These are phyloP conservation scores for Anoura caudifer DNA, from an alignment of 2,113 vertebrate species.

Conservation along the genomic window DNA sequence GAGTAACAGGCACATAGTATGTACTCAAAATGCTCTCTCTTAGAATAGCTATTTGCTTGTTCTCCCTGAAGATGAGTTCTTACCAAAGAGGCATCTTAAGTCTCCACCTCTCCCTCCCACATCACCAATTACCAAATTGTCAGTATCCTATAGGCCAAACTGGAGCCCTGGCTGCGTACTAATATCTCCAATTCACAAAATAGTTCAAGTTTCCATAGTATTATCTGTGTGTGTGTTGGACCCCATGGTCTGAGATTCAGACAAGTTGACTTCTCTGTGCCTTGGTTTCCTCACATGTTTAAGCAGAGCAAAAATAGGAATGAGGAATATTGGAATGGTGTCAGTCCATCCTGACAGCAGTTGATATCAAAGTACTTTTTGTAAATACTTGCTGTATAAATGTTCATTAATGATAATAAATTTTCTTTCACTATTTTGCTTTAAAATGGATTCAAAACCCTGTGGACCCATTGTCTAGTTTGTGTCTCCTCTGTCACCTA, in stretches of 20 bases:
- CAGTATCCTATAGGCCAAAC: neutral
- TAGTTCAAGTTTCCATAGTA: neutral
- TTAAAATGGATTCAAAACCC: neutral
- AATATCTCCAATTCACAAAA: neutral
- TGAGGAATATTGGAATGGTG: accelerated
- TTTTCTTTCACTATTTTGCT: neutral
- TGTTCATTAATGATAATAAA: neutral
- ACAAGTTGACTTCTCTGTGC: neutral
- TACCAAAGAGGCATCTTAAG: neutral
- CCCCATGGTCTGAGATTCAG: neutral
- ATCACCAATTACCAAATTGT: no score
- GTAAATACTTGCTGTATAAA: neutral
- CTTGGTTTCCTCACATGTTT: neutral
- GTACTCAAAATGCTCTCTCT: neutral
- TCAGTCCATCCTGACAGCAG: neutral
- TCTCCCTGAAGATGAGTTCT: neutral
- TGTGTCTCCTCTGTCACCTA: neutral
- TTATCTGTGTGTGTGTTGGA: neutral
- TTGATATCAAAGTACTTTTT: neutral
- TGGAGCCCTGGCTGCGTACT: neutral
- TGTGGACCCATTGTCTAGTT: neutral
- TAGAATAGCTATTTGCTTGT: neutral
- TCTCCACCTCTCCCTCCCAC: no score
- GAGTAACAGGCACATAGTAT: accelerated
- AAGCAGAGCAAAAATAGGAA: neutral